Conservation (phyloP, 2,888 invertebrate genomes). For the Lepeophtheirus nordmannii region DNA sequence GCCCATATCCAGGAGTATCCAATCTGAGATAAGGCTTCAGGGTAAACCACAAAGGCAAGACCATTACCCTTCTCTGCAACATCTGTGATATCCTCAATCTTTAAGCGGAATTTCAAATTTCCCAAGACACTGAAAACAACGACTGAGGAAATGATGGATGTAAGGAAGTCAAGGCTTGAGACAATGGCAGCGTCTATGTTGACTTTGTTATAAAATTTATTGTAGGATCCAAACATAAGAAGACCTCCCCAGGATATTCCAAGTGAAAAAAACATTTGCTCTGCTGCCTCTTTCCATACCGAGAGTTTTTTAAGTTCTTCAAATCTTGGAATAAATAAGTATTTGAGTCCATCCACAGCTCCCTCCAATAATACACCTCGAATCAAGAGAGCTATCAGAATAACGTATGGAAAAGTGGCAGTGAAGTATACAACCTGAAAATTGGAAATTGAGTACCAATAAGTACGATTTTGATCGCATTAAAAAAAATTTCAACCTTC, state of each 20-base stretch:
- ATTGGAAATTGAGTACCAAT: conserved; percentile 12
- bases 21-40: conserved; percentile 30
- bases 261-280: conserved; percentile 68
- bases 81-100: conserved; percentile 20
- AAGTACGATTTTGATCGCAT: background rate
- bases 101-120: conserved; percentile 25
- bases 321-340: conserved; percentile 31
- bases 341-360: conserved; percentile 31
- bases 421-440: conserved; percentile 32
- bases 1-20: conserved; percentile 31
- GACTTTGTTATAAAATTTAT: conserved; percentile 44
- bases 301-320: conserved; percentile 29
- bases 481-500: background rate
- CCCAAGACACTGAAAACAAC: conserved; percentile 53
- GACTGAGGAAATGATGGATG: conserved; percentile 60
- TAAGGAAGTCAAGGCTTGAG: conserved; percentile 50
- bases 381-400: conserved; percentile 30
- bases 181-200: conserved; percentile 54
- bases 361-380: conserved; percentile 31
- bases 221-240: conserved; percentile 52
- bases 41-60: conserved; percentile 31
- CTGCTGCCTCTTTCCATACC: conserved; percentile 68
- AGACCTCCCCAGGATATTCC: conserved; percentile 62
- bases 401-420: conserved; percentile 32
- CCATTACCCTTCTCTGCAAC: conserved; percentile 29